phyloP scores from a whole-genome alignment of 2,888 invertebrate genomes.

The Molorchus minor region DNA sequence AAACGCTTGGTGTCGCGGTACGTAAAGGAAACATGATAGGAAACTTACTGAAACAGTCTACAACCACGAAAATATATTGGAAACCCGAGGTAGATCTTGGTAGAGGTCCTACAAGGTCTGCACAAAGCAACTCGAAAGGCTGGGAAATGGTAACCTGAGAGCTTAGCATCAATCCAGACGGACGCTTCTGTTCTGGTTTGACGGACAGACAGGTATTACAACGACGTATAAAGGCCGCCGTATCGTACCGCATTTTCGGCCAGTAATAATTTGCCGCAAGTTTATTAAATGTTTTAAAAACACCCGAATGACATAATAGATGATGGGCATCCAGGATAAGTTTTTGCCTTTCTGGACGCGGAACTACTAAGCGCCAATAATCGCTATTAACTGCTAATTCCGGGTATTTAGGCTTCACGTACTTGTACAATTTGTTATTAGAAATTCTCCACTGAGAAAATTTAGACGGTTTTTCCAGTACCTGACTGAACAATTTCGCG shows the following conservation, averaged over 20 bases:
- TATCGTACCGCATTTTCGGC: neutral
- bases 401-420: neutral
- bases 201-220: neutral
- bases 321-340: neutral
- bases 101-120: constrained; percentile 33
- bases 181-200: neutral
- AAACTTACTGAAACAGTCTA: constrained; percentile 36
- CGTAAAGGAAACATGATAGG: constrained; percentile 32
- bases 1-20: constrained; percentile 16
- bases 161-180: constrained; percentile 25
- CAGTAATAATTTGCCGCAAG: neutral
- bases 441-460: neutral
- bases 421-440: neutral
- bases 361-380: neutral
- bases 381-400: neutral
- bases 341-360: neutral
- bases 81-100: constrained; percentile 30
- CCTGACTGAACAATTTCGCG: neutral
- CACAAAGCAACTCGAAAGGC: constrained; percentile 30
- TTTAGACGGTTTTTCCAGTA: neutral
- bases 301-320: neutral
- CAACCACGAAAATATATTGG: constrained; percentile 32
- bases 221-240: neutral
- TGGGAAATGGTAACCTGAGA: constrained; percentile 5
- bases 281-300: neutral